phyloP scores from a whole-genome alignment of 92 coral and sea anemone species.

The Blastomussa wellsi region DNA sequence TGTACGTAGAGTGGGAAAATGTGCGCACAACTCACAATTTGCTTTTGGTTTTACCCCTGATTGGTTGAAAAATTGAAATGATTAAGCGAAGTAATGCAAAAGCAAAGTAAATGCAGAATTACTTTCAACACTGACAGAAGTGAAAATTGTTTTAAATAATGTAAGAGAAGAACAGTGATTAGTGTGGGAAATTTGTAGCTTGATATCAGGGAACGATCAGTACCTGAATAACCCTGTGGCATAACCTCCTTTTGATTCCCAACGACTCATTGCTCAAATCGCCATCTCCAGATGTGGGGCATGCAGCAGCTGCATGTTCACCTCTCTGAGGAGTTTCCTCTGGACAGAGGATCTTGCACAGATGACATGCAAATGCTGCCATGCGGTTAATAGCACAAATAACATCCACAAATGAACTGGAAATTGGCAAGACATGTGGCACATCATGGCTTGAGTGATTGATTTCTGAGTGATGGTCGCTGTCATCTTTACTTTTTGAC shows the following conservation, averaged over 20 bases:
- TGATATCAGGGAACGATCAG: not conserved
- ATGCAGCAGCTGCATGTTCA: slow-evolving; percentile 40
- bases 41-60: too few relatives aligned
- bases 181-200: not conserved
- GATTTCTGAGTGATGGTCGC: not conserved
- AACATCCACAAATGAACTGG: slow-evolving; percentile 88
- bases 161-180: not conserved
- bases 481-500: not conserved
- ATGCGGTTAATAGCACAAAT: slow-evolving; percentile 84
- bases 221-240: slow-evolving; percentile 76
- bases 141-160: not conserved
- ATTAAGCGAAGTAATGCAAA: too few relatives aligned
- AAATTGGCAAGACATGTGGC: slow-evolving; percentile 53
- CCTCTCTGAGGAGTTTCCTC: slow-evolving; percentile 41
- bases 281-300: slow-evolving; percentile 32
- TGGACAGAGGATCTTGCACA: slow-evolving; percentile 79
- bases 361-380: slow-evolving; percentile 80
- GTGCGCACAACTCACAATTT: too few relatives aligned
- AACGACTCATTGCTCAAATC: slow-evolving; percentile 42
- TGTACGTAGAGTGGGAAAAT: too few relatives aligned
- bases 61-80: too few relatives aligned
- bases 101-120: too few relatives aligned
- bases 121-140: too few relatives aligned
- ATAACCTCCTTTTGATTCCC: slow-evolving; percentile 55
- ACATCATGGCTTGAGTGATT: not conserved